Percentiles rank a stretch among this genome's conserved stretches.
phyloP scores from a whole-genome alignment of 2,888 invertebrate species.

The Tetragnatha montana region DNA sequence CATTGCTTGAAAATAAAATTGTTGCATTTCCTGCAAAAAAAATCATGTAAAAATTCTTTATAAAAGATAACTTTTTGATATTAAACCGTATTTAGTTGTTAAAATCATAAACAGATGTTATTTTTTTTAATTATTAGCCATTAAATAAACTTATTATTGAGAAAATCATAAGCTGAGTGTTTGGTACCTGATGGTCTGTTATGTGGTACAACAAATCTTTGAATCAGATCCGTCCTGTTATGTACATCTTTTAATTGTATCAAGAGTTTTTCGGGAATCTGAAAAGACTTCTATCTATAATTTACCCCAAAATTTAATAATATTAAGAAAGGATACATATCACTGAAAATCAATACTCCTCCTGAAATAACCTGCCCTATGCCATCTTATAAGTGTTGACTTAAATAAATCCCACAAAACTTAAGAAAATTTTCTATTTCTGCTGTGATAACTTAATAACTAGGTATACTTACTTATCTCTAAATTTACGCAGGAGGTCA shows the following conservation, averaged over 20 bases:
- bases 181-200: background rate
- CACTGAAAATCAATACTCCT: background rate
- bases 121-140: background rate
- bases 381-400: background rate
- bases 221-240: conserved; percentile 32
- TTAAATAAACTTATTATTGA: background rate
- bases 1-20: background rate
- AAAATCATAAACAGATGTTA: background rate
- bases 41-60: no score
- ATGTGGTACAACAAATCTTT: conserved; percentile 19
- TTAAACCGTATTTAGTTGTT: background rate
- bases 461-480: background rate
- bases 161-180: no score
- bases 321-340: background rate
- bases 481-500: no score
- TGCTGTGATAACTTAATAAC: background rate
- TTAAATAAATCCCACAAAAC: background rate
- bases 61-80: conserved; percentile 18
- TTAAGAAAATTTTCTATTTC: background rate
- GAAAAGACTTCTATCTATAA: background rate
- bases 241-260: conserved; percentile 39
- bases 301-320: background rate
- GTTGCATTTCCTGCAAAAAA: background rate
- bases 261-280: conserved; percentile 53
- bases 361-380: background rate